Conservation (phyloP, 2,797 vertebrate genomes). For the Hirundo rustica region DNA sequence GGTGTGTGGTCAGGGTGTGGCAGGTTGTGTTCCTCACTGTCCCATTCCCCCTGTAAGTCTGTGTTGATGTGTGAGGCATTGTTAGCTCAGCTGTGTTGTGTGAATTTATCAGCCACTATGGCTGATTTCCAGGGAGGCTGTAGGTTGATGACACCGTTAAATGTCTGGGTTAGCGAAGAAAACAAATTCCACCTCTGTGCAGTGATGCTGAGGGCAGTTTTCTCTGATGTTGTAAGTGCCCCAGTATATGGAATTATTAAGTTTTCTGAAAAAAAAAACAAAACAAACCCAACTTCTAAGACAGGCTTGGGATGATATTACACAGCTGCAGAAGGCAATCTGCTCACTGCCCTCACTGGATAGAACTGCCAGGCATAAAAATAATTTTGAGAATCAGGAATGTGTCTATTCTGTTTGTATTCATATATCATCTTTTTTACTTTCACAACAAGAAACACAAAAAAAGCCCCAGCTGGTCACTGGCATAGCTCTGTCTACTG, state of each 20-base stretch:
- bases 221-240: neutral
- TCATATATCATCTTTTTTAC: neutral
- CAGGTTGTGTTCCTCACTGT: neutral
- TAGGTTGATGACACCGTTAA: neutral
- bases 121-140: neutral
- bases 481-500: neutral
- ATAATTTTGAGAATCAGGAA: neutral
- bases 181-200: neutral
- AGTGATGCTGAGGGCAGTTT: neutral
- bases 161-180: neutral
- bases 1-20: neutral
- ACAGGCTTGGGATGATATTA: neutral
- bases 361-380: neutral
- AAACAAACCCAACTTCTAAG: neutral
- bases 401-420: neutral
- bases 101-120: neutral
- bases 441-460: neutral
- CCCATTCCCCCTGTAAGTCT: neutral
- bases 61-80: accelerated
- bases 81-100: neutral
- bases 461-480: neutral
- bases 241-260: neutral
- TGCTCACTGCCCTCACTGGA: neutral
- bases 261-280: neutral
- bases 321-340: neutral